Conservation (phyloP, 2,888 invertebrate genomes). For the Orgyia antiqua region DNA sequence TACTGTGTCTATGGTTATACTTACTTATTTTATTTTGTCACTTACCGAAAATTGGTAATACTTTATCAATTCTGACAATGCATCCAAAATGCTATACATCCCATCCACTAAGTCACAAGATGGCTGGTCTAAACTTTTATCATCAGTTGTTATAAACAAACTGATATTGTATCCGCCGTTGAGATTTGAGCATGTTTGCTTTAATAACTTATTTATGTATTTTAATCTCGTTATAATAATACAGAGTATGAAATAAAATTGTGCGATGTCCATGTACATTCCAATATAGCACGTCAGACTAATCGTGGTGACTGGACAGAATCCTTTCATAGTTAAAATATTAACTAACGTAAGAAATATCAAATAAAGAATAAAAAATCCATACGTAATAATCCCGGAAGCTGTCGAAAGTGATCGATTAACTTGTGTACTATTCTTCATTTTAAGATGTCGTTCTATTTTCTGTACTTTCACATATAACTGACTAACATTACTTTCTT, state of each 20-base stretch:
- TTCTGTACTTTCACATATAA: conserved; percentile 53
- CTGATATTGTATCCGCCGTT: too few species aligned
- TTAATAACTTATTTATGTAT: conserved; percentile 34
- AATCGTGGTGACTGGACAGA: conserved; percentile 26
- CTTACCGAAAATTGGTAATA: conserved; percentile 44
- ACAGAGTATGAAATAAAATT: conserved; percentile 31
- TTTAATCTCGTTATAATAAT: conserved; percentile 32
- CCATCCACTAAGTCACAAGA: conserved; percentile 26
- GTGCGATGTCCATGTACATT: conserved; percentile 30
- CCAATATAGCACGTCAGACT: conserved; percentile 22
- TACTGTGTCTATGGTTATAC: too few species aligned
- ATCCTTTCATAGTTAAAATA: conserved; percentile 21
- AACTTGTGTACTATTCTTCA: conserved; percentile 21
- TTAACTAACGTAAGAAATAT: conserved; percentile 26
- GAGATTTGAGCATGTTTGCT: conserved; percentile 6
- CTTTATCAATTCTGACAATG: conserved; percentile 35
- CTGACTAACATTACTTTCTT: conserved; percentile 27
- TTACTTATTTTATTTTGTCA: too few species aligned
- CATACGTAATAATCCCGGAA: too few species aligned
- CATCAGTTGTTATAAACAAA: not conserved
- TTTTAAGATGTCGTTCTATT: conserved; percentile 40
- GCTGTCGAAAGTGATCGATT: conserved; percentile 32
- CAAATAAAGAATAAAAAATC: conserved; percentile 8
- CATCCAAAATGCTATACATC: conserved; percentile 34
- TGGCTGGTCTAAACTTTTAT: conserved; percentile 3